Conservation (phyloP, 2,113 vertebrate genomes). For the Octodon degus region DNA sequence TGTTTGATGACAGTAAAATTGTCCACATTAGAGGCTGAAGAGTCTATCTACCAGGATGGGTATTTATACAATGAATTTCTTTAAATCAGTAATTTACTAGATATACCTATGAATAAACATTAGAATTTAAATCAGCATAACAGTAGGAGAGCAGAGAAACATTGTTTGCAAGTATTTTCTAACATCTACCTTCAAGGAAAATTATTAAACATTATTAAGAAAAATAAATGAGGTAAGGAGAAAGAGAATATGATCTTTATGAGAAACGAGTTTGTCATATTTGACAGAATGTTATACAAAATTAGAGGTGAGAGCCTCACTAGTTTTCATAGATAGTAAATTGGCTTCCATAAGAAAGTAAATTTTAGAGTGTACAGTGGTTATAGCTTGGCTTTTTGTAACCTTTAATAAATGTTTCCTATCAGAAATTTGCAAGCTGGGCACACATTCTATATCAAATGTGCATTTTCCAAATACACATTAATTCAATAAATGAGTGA, state of each 20-base stretch:
- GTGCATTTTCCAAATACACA: slow-evolving; percentile 12
- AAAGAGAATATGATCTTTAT: neutral
- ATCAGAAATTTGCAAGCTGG: slow-evolving; percentile 54
- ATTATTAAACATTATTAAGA: neutral
- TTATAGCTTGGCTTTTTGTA: slow-evolving; percentile 45
- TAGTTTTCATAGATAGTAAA: neutral
- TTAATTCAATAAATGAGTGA: slow-evolving; percentile 50
- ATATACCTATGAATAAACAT: neutral
- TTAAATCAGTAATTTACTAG: neutral
- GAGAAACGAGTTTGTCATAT: neutral
- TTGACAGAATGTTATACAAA: slow-evolving; percentile 11
- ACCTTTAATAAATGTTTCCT: slow-evolving; percentile 33
- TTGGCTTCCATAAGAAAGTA: slow-evolving; percentile 44
- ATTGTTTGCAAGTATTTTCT: slow-evolving; percentile 33
- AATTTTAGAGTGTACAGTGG: neutral
- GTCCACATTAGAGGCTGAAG: neutral
- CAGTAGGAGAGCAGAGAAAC: neutral
- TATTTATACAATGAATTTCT: neutral
- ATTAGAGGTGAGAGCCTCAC: neutral
- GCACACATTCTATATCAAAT: slow-evolving; percentile 13
- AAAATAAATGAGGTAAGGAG: neutral
- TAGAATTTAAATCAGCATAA: neutral
- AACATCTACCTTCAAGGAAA: neutral
- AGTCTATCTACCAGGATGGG: neutral
- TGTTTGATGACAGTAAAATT: neutral